These are phyloP conservation scores for Pristionchus entomophagus DNA, from an alignment of 2,888 invertebrate species.

Conservation along the genomic window DNA sequence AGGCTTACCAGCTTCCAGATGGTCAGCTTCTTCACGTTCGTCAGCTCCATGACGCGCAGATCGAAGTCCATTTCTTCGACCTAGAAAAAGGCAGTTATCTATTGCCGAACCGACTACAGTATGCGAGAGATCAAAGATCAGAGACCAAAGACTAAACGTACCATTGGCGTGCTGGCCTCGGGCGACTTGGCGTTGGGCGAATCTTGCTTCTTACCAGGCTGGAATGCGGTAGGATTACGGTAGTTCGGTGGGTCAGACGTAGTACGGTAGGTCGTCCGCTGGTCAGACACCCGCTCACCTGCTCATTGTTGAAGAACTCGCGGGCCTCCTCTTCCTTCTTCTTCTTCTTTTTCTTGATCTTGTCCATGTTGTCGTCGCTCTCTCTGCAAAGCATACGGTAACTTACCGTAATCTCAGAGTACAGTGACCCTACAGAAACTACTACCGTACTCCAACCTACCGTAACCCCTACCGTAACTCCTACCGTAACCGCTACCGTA, in stretches of 20 bases:
- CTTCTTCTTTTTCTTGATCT: not conserved
- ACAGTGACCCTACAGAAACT: not conserved
- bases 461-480: not conserved
- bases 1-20: not conserved
- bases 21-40: slow-evolving; percentile 34
- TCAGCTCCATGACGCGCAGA: not conserved
- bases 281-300: not conserved
- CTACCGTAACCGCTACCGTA: not conserved
- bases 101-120: not conserved
- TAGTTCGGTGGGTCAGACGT: too few relatives aligned
- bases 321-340: slow-evolving; percentile 15
- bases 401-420: not conserved
- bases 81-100: not conserved
- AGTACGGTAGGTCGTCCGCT: too few relatives aligned
- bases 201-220: slow-evolving; percentile 5
- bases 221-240: not conserved
- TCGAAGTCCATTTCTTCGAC: slow-evolving; percentile 31
- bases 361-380: not conserved
- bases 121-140: not conserved
- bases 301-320: not conserved
- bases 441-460: not conserved
- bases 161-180: slow-evolving; percentile 21
- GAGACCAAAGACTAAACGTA: not conserved
- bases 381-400: too few relatives aligned
- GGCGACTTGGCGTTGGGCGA: slow-evolving; percentile 40